Evolutionary conservation across 2,113 vertebrate species (phyloP).

Genomic region (Odontophorus gujanensis): DNA sequence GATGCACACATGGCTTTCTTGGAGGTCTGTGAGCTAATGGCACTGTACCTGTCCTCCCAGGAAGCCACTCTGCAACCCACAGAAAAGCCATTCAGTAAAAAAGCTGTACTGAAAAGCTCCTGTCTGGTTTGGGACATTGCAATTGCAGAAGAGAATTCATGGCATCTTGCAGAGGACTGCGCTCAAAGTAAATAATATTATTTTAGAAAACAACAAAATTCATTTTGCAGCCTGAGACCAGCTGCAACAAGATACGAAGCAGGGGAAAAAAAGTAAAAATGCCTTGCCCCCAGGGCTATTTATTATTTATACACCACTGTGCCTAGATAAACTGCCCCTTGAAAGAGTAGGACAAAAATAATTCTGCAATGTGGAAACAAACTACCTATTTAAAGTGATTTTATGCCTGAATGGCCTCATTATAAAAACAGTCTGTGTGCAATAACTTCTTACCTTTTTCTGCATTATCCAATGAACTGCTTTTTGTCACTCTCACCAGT

Average conservation of each 20-base stretch:
- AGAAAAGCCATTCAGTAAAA: slow-evolving; percentile 2
- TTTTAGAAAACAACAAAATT: slow-evolving; percentile 57
- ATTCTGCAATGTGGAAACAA: slow-evolving; percentile 76
- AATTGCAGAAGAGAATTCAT: slow-evolving; percentile 15
- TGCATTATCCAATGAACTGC: slow-evolving; percentile 81
- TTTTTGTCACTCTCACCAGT: slow-evolving; percentile 82
- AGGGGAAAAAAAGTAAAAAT: slow-evolving; percentile 1
- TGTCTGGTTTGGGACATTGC: slow-evolving; percentile 9
- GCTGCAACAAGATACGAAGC: slow-evolving; percentile 39
- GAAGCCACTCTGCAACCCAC: neutral
- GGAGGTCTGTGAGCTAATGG: neutral
- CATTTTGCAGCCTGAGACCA: slow-evolving; percentile 40
- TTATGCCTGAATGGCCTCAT: slow-evolving; percentile 80
- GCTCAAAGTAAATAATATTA: slow-evolving; percentile 51
- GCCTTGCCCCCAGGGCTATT: slow-evolving; percentile 52
- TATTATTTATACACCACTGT: slow-evolving; percentile 73
- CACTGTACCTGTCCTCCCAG: neutral
- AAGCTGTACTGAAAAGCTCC: neutral
- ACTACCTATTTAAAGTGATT: slow-evolving; percentile 76
- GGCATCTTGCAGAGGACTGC: neutral
- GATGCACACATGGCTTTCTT: neutral
- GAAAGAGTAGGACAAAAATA: slow-evolving; percentile 73
- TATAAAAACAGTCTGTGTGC: slow-evolving; percentile 72
- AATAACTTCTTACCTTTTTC: slow-evolving; percentile 73
- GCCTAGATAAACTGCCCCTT: slow-evolving; percentile 72